Evolutionary conservation across 1,140 invertebrate genomes (phyloP).

Genomic region (Nephotettix cincticeps): DNA sequence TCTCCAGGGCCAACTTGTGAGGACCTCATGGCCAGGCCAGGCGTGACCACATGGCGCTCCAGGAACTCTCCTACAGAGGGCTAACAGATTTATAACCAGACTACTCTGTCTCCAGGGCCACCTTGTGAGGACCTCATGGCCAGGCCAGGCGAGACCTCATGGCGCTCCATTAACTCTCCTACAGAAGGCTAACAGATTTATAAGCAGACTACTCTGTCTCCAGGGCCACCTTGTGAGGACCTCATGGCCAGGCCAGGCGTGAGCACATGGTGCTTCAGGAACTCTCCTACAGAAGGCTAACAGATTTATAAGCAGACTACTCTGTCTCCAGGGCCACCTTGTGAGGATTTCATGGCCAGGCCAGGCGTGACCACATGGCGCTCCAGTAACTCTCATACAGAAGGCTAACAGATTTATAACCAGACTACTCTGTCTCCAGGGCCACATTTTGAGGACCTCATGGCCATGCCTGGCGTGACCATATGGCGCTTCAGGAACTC

Average conservation of each 20-base stretch:
- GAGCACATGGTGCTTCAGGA: too few species aligned
- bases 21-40: conserved; percentile 27
- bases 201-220: not conserved
- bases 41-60: conserved; percentile 31
- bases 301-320: too few species aligned
- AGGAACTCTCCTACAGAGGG: conserved; percentile 25
- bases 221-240: too few species aligned
- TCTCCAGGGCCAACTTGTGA: too few species aligned
- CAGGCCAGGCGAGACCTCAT: conserved; percentile 32
- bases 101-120: too few species aligned
- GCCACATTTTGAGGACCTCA: conserved; percentile 24
- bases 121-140: conserved; percentile 30
- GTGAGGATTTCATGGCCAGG: conserved; percentile 24
- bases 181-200: conserved; percentile 10
- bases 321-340: too few species aligned
- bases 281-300: too few species aligned
- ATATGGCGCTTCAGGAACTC: conserved; percentile 31
- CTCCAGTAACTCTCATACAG: conserved; percentile 23
- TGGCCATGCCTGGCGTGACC: conserved; percentile 32
- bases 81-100: not conserved
- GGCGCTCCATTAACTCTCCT: conserved; percentile 28
- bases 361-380: conserved; percentile 32
- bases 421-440: too few species aligned
- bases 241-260: too few species aligned
- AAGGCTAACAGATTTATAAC: not conserved